Conservation (phyloP, 2,113 vertebrate species). For the Tragelaphus imberbis region DNA sequence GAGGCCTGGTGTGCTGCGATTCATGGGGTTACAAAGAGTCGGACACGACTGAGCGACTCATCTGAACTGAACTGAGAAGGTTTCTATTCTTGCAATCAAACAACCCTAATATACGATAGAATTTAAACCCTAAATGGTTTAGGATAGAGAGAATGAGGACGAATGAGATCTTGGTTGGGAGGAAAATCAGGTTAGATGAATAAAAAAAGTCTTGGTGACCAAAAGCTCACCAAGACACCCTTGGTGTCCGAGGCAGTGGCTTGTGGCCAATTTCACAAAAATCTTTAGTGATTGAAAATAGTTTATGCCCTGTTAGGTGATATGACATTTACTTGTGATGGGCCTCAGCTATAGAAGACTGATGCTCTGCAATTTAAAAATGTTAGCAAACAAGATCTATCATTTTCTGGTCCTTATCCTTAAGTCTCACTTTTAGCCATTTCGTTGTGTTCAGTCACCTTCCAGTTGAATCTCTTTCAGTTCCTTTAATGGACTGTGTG, state of each 20-base stretch:
- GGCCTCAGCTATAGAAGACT: background rate
- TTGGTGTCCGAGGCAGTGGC: background rate
- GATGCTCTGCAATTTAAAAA: background rate
- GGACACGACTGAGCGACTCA: too few relatives aligned
- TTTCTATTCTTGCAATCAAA: background rate
- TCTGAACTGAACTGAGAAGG: background rate
- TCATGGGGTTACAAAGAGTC: too few relatives aligned
- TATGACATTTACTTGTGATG: background rate
- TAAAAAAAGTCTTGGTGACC: background rate
- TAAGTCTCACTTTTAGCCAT: background rate
- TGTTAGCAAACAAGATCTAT: background rate
- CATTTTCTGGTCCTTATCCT: background rate
- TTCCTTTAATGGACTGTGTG: background rate
- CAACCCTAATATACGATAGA: background rate
- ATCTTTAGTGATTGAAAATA: background rate
- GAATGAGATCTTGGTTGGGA: background rate
- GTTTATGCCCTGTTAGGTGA: background rate
- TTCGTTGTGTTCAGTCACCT: background rate
- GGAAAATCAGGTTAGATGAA: background rate
- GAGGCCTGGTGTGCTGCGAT: too few relatives aligned
- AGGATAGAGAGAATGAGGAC: background rate
- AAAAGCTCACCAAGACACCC: background rate
- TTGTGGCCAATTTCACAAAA: background rate
- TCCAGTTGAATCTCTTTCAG: background rate
- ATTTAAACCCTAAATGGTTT: background rate